Evolutionary conservation across 2,797 vertebrate genomes (phyloP).

Genomic region (Lepilemur septentrionalis): DNA sequence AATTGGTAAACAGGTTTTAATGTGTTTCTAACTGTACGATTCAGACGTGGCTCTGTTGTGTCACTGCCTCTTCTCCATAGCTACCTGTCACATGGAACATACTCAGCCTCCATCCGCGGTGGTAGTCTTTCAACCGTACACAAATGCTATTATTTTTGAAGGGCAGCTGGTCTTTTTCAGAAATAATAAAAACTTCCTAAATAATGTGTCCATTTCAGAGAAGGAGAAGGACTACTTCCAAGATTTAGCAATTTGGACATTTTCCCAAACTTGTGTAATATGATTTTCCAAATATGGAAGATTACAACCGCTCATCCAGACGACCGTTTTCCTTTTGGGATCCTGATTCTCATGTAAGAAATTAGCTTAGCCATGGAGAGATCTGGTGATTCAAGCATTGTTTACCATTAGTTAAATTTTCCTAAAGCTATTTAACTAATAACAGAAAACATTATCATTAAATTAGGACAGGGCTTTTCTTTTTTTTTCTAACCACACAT

Average conservation of each 20-base stretch:
- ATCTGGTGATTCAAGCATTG: conserved; percentile 27
- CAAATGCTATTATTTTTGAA: not conserved
- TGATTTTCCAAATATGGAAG: conserved; percentile 33
- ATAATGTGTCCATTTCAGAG: conserved; percentile 21
- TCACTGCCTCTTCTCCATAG: not conserved
- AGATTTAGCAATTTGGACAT: conserved; percentile 49
- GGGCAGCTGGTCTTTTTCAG: not conserved
- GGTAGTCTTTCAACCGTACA: not conserved
- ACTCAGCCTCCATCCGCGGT: not conserved
- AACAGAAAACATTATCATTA: conserved; percentile 39
- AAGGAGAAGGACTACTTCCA: conserved; percentile 29
- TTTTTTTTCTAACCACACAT: not conserved
- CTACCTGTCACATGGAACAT: not conserved
- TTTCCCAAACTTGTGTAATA: not conserved
- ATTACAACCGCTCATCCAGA: not conserved
- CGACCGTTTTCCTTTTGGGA: conserved; percentile 44
- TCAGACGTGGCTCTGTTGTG: accelerated
- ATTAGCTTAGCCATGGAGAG: conserved; percentile 7
- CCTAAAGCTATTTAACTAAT: conserved; percentile 34
- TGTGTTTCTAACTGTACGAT: accelerated
- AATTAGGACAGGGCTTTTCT: not conserved
- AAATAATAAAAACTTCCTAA: conserved; percentile 55
- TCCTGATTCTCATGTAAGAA: conserved; percentile 29
- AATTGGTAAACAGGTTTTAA: not conserved
- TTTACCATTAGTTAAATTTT: conserved; percentile 59